phyloP scores from a whole-genome alignment of 2,888 invertebrate species.

The Tinea pellionella region DNA sequence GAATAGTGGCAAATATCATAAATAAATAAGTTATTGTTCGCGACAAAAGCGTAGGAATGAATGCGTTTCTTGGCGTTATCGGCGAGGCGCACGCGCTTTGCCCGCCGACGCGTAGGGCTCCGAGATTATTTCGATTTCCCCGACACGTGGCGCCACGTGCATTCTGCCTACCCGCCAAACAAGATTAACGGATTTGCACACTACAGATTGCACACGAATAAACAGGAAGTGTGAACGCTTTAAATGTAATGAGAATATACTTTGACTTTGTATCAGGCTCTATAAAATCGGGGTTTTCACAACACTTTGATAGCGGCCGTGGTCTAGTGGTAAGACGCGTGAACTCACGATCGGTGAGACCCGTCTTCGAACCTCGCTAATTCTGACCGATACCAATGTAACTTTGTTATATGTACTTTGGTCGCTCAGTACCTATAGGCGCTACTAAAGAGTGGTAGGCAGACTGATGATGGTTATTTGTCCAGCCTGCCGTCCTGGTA shows the following conservation, averaged over 20 bases:
- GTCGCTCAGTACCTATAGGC: too few relatives aligned
- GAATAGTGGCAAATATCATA: slow-evolving; percentile 62
- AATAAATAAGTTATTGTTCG: slow-evolving; percentile 67
- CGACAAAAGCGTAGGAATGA: slow-evolving; percentile 66
- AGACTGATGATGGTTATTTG: too few relatives aligned
- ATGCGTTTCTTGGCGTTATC: slow-evolving; percentile 66
- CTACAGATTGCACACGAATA: slow-evolving; percentile 69
- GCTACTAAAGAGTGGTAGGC: too few relatives aligned
- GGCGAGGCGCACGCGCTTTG: slow-evolving; percentile 54
- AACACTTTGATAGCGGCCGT: too few relatives aligned
- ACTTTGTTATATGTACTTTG: too few relatives aligned
- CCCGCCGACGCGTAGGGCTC: slow-evolving; percentile 56
- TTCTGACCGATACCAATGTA: too few relatives aligned
- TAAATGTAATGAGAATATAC: slow-evolving; percentile 32
- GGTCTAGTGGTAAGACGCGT: too few relatives aligned
- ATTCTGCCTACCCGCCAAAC: slow-evolving; percentile 47
- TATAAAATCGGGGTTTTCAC: too few relatives aligned
- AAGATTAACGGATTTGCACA: slow-evolving; percentile 69
- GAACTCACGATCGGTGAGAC: too few relatives aligned
- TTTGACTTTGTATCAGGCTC: neutral
- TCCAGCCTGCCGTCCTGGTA: too few relatives aligned
- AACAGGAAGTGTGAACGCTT: slow-evolving; percentile 66
- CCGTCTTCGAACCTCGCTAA: too few relatives aligned
- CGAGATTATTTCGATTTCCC: slow-evolving; percentile 64
- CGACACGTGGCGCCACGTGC: slow-evolving; percentile 49